A percentile compares a stretch with the other conserved stretches of the same genome.
Conservation (phyloP, 2,113 vertebrate species). For the Oceanites oceanicus region DNA sequence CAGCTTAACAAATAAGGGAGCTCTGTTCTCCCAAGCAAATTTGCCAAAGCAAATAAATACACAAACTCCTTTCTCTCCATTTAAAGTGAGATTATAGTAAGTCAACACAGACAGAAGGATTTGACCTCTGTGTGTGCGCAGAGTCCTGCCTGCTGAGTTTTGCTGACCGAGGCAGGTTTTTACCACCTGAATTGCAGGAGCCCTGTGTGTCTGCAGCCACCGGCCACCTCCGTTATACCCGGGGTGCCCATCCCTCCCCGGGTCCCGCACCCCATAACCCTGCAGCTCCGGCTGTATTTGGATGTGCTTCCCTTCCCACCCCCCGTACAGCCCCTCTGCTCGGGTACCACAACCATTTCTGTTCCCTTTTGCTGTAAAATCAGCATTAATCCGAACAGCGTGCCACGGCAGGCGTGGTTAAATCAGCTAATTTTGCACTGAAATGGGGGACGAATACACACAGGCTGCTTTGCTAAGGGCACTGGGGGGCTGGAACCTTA, state of each 20-base stretch:
- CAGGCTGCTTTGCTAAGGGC: neutral
- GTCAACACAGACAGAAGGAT: neutral
- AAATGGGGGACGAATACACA: neutral
- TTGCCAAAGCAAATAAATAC: neutral
- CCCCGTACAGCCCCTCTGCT: neutral
- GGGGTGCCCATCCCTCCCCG: accelerated
- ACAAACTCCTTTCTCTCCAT: neutral
- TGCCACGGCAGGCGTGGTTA: neutral
- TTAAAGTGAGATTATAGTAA: neutral
- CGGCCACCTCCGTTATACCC: accelerated
- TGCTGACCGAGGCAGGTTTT: neutral
- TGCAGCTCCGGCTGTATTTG: neutral
- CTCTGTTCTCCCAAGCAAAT: neutral
- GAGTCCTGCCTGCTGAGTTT: neutral
- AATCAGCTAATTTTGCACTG: neutral
- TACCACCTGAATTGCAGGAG: neutral
- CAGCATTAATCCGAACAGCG: accelerated
- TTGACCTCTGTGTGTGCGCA: neutral
- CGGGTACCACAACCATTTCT: neutral
- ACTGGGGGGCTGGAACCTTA: neutral
- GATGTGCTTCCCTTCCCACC: neutral
- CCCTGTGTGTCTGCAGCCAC: neutral
- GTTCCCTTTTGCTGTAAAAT: neutral
- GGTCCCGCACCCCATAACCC: neutral
- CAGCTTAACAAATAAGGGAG: neutral